These are phyloP conservation scores for Himalopsyche anomala DNA, from an alignment of 2,888 invertebrate genomes.

Conservation along the genomic window DNA sequence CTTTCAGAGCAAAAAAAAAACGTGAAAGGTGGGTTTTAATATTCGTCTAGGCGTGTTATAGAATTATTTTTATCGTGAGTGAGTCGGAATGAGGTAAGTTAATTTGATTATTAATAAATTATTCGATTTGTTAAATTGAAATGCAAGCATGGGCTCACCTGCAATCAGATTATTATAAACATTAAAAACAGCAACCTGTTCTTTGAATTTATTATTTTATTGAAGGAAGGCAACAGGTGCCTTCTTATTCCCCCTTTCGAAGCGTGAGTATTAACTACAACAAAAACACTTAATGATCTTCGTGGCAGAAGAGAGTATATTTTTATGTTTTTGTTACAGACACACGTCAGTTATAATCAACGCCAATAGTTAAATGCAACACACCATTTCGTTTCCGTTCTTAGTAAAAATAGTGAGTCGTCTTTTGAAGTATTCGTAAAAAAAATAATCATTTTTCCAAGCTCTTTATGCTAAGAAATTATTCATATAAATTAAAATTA, in stretches of 20 bases:
- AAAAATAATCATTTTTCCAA: too few species aligned
- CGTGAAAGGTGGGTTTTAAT: too few species aligned
- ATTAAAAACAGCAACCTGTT: slow-evolving; percentile 31
- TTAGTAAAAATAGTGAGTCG: too few species aligned
- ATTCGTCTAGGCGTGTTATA: too few species aligned
- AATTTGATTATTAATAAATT: background rate
- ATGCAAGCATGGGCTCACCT: slow-evolving; percentile 3
- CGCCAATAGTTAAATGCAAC: background rate
- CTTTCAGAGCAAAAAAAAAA: too few species aligned
- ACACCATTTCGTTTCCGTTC: too few species aligned
- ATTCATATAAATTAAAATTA: too few species aligned
- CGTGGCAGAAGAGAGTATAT: slow-evolving; percentile 6
- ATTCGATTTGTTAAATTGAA: background rate
- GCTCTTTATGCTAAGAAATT: too few species aligned
- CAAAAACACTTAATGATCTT: slow-evolving; percentile 39
- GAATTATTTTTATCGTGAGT: too few species aligned
- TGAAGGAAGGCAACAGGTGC: slow-evolving; percentile 9
- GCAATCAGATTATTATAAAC: slow-evolving; percentile 33
- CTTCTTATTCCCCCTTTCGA: slow-evolving; percentile 12
- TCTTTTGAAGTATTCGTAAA: too few species aligned
- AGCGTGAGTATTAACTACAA: slow-evolving; percentile 28
- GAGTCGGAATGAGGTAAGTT: background rate
- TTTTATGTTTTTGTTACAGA: background rate
- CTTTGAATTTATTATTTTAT: slow-evolving; percentile 8
- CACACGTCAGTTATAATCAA: slow-evolving; percentile 34